Conservation (phyloP, 2,113 vertebrate species). For the Paraplagusia blochii region DNA sequence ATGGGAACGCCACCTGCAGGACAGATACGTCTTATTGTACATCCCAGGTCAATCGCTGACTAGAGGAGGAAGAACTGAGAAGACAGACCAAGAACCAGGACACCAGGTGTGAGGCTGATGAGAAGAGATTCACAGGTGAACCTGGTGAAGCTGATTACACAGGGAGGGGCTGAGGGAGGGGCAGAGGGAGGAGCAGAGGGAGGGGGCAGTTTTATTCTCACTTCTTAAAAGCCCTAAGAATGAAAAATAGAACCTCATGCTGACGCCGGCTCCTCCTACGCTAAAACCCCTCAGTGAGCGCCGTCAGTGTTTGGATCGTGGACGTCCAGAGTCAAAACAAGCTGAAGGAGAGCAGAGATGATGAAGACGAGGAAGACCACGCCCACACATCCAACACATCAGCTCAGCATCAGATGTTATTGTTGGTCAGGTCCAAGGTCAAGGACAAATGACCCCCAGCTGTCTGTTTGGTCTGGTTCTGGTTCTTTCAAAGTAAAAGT, state of each 20-base stretch:
- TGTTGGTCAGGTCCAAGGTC: slow-evolving; percentile 73
- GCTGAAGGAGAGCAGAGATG: slow-evolving; percentile 32
- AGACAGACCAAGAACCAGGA: no score
- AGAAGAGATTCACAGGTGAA: no score
- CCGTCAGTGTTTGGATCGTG: slow-evolving; percentile 40
- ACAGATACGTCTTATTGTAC: no score
- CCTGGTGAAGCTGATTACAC: background rate
- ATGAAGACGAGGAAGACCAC: slow-evolving; percentile 46
- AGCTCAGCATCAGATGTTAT: slow-evolving; percentile 66
- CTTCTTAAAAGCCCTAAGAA: background rate
- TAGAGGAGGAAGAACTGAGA: no score
- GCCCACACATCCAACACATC: slow-evolving; percentile 51
- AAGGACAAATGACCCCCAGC: slow-evolving; percentile 67
- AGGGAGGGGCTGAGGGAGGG: background rate
- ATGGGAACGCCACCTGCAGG: no score
- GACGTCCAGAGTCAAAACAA: slow-evolving; percentile 44
- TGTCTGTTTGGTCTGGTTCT: slow-evolving; percentile 74
- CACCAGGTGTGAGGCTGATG: no score
- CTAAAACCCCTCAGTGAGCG: background rate
- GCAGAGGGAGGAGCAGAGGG: no score
- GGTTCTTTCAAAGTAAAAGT: slow-evolving; percentile 35
- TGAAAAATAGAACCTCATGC: background rate
- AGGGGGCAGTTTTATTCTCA: background rate
- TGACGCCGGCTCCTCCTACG: background rate
- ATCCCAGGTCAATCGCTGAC: no score